A percentile compares a stretch with the other conserved stretches of the same genome.
Conservation (phyloP, 2,888 invertebrate genomes). For the Schizotus pectinicornis region DNA sequence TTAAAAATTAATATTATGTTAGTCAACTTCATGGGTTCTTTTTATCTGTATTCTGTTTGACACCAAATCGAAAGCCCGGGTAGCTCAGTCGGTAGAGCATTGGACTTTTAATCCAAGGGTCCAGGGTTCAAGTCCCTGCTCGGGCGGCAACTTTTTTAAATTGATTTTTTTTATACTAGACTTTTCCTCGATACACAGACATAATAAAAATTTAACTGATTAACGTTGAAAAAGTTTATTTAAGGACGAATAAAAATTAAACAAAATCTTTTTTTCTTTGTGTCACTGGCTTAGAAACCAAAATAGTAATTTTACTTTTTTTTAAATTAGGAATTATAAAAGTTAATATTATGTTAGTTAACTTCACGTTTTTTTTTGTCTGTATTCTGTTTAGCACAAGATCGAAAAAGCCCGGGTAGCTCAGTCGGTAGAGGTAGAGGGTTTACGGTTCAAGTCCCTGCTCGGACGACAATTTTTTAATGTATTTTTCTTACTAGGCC, state of each 20-base stretch:
- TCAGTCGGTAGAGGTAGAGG: constrained; percentile 80
- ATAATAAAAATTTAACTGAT: too few relatives aligned
- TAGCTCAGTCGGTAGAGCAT: constrained; percentile 79
- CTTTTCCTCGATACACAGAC: too few relatives aligned
- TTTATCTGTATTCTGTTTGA: not conserved
- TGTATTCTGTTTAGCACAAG: not conserved
- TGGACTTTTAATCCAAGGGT: constrained; percentile 81
- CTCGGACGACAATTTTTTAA: constrained; percentile 63
- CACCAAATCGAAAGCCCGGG: constrained; percentile 61
- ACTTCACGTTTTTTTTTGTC: not conserved
- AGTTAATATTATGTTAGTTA: too few relatives aligned
- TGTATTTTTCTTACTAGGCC: too few relatives aligned
- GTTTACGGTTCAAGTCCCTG: constrained; percentile 81
- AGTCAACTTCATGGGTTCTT: not conserved
- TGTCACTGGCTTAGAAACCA: too few relatives aligned
- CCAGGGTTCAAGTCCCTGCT: constrained; percentile 80
- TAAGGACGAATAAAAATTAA: too few relatives aligned
- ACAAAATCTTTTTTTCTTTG: too few relatives aligned
- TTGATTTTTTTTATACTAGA: too few relatives aligned
- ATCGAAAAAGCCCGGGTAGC: constrained; percentile 66
- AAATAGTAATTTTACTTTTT: too few relatives aligned
- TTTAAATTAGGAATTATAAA: too few relatives aligned
- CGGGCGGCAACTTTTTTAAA: constrained; percentile 62
- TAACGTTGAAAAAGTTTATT: too few relatives aligned
- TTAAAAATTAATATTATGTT: too few relatives aligned